Conservation (phyloP, 2,113 vertebrate genomes). For the Sorex fumeus region DNA sequence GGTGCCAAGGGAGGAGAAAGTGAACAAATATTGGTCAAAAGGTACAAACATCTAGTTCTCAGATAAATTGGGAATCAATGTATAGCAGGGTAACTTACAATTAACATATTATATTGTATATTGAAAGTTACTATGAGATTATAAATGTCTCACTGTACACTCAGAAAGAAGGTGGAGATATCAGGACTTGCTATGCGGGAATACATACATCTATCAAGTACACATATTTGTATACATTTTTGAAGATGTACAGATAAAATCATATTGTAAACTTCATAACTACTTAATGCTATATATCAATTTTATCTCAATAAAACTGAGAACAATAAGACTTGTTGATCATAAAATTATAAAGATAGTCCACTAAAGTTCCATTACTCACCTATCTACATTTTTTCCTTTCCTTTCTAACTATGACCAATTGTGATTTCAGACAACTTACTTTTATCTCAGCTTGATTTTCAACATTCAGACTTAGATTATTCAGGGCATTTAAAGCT, state of each 20-base stretch:
- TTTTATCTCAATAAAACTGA: background rate
- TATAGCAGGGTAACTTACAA: background rate
- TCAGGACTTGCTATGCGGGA: background rate
- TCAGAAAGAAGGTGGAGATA: background rate
- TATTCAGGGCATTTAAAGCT: slow-evolving; percentile 95
- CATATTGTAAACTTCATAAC: background rate
- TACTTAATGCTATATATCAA: background rate
- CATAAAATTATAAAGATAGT: background rate
- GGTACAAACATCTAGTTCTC: background rate
- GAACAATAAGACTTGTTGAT: slow-evolving; percentile 25
- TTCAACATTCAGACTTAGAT: slow-evolving; percentile 96
- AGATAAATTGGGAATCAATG: background rate
- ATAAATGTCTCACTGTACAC: background rate
- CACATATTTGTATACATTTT: background rate
- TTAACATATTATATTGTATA: background rate
- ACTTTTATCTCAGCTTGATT: slow-evolving; percentile 97
- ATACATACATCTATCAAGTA: background rate
- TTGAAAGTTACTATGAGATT: background rate
- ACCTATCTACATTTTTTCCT: background rate
- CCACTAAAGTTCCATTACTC: slow-evolving; percentile 7
- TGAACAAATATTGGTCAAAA: background rate
- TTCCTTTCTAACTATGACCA: slow-evolving; percentile 15
- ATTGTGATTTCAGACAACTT: slow-evolving; percentile 72
- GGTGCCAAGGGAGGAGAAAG: background rate
- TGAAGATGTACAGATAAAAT: background rate